phyloP scores from a whole-genome alignment of 1,140 invertebrate genomes.

The Coptotermes formosanus region DNA sequence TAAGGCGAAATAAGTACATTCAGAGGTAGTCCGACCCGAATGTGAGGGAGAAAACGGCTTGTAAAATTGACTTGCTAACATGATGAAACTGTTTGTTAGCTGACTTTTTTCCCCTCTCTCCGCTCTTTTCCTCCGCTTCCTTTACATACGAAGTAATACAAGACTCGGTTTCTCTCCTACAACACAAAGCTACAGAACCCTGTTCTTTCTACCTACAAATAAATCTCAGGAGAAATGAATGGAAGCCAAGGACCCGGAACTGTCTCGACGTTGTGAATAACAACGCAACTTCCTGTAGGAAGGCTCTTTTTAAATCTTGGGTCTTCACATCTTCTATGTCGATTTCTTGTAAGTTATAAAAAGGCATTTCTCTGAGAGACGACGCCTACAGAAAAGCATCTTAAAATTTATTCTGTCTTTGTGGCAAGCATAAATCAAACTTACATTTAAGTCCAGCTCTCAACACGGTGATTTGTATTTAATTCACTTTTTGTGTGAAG shows the following conservation, averaged over 20 bases:
- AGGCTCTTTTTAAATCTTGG: too few relatives aligned
- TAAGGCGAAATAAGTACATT: background rate
- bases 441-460: too few relatives aligned
- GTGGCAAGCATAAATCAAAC: too few relatives aligned
- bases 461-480: too few relatives aligned
- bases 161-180: background rate
- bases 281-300: background rate
- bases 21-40: background rate
- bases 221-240: background rate
- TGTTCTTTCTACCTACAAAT: background rate
- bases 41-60: background rate
- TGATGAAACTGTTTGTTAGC: background rate
- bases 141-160: background rate
- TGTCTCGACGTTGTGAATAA: background rate
- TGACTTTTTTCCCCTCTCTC: background rate
- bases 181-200: background rate
- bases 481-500: too few relatives aligned
- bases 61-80: constrained; percentile 19
- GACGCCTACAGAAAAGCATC: too few relatives aligned
- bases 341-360: too few relatives aligned
- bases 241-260: background rate
- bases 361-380: too few relatives aligned
- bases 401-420: too few relatives aligned
- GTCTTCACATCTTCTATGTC: too few relatives aligned
- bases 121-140: background rate